Conservation (phyloP, 2,797 vertebrate genomes). For the Chrosomus eos region DNA sequence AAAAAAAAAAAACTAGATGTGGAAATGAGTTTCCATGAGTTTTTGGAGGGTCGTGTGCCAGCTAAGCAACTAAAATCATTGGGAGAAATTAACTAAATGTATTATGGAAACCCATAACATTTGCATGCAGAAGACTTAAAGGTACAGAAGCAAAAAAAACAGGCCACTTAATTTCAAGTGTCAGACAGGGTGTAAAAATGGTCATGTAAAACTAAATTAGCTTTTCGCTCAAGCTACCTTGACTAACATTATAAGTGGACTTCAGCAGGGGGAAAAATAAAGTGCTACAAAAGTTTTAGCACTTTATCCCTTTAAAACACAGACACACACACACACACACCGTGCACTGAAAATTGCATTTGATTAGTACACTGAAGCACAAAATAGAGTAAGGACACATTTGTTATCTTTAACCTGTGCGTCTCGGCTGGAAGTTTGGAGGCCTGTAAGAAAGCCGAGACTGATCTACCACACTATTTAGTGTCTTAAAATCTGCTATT, state of each 20-base stretch:
- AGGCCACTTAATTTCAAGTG: neutral
- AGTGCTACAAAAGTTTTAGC: neutral
- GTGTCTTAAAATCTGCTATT: conserved; percentile 34
- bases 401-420: conserved; percentile 5
- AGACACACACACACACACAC: neutral
- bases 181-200: neutral
- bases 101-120: neutral
- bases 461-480: conserved; percentile 7
- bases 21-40: neutral
- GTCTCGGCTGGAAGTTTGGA: neutral
- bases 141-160: neutral
- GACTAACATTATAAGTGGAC: neutral
- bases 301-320: neutral
- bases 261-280: neutral
- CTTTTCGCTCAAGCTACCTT: neutral
- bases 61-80: neutral
- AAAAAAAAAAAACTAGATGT: neutral
- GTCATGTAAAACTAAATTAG: neutral
- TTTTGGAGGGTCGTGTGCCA: conserved; percentile 2
- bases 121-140: neutral
- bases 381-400: conserved; percentile 35
- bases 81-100: neutral
- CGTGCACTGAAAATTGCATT: neutral
- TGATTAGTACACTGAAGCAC: neutral
- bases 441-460: conserved; percentile 1